Conservation (phyloP, 2,888 invertebrate species). For the Eugnorisma glareosa region DNA sequence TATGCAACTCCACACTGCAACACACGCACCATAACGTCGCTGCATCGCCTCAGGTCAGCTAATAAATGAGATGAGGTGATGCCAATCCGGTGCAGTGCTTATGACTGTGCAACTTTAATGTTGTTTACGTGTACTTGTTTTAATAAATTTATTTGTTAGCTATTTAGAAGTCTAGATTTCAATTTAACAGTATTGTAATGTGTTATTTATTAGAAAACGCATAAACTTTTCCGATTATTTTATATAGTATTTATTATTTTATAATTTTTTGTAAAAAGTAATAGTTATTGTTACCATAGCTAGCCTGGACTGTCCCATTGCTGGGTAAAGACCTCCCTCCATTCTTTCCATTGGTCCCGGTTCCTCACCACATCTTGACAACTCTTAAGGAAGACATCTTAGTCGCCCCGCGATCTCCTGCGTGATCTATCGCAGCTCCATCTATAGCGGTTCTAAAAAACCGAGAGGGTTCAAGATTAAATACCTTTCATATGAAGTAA, state of each 20-base stretch:
- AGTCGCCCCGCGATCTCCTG: background rate
- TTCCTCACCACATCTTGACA: background rate
- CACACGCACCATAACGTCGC: no score
- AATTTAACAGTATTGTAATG: slow-evolving; percentile 28
- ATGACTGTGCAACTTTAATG: background rate
- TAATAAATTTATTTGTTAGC: slow-evolving; percentile 18
- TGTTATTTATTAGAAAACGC: slow-evolving; percentile 22
- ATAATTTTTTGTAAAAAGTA: slow-evolving; percentile 23
- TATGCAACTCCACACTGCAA: background rate
- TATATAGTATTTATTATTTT: background rate
- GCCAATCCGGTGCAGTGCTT: background rate
- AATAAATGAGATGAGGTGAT: background rate
- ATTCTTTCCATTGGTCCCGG: background rate
- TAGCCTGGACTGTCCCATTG: background rate
- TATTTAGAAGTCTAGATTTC: slow-evolving; percentile 14
- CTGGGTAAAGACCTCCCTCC: background rate
- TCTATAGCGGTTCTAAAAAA: background rate
- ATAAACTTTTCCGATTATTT: slow-evolving; percentile 27
- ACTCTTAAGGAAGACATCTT: background rate
- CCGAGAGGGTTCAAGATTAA: background rate
- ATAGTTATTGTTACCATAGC: slow-evolving; percentile 10
- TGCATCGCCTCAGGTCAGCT: background rate
- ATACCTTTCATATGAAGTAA: background rate
- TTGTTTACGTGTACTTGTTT: slow-evolving; percentile 8
- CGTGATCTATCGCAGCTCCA: background rate